phyloP scores from a whole-genome alignment of 2,113 vertebrate genomes.

The Ceuthmochares aereus region DNA sequence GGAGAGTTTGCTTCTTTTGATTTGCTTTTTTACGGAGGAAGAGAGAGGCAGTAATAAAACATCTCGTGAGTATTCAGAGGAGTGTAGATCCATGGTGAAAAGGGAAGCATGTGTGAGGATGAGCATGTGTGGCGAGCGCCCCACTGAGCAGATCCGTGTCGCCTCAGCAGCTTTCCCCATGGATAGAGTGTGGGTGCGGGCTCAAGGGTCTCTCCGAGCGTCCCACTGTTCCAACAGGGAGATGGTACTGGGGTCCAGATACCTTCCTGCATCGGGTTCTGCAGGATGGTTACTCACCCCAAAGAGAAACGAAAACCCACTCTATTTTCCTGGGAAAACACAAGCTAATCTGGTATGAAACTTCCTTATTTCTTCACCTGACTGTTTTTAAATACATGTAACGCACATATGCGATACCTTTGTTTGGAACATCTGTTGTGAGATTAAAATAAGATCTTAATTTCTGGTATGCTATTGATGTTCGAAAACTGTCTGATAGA shows the following conservation, averaged over 20 bases:
- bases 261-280: not conserved
- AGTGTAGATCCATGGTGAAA: not conserved
- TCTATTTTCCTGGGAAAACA: not conserved
- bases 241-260: not conserved
- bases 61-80: not conserved
- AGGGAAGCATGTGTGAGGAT: not conserved
- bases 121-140: not conserved
- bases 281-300: not conserved
- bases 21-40: not conserved
- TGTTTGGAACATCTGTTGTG: constrained; percentile 65
- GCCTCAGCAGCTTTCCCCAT: not conserved
- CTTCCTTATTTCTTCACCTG: constrained; percentile 59
- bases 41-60: not conserved
- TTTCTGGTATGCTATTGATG: constrained; percentile 73
- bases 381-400: not conserved
- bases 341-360: not conserved
- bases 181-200: rapidly evolving
- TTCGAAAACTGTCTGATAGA: constrained; percentile 67
- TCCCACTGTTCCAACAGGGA: not conserved
- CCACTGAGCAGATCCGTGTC: rapidly evolving
- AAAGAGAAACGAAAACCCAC: not conserved
- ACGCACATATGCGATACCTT: not conserved
- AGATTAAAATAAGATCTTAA: constrained; percentile 73
- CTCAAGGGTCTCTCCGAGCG: not conserved
- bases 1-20: not conserved